These are phyloP conservation scores for Hormiphora californensis DNA, from an alignment of 37 sponge, comb jelly and placozoan species.

Conservation along the genomic window DNA sequence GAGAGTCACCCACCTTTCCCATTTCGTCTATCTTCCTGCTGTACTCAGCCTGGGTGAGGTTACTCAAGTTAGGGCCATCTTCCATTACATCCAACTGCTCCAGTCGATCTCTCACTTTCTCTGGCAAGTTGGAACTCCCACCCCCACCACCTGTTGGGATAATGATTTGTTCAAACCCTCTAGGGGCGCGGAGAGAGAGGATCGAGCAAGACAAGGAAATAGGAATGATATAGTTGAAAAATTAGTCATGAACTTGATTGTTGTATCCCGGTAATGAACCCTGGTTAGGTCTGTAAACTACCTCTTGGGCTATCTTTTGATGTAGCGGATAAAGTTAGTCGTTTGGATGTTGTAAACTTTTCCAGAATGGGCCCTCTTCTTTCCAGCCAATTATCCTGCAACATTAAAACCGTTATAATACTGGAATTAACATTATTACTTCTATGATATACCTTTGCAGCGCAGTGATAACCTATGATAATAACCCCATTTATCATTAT, in stretches of 20 bases:
- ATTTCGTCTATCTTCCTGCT: slow-evolving; percentile 88
- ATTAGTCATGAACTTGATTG: no score
- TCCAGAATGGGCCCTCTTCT: slow-evolving; percentile 35
- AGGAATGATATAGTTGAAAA: no score
- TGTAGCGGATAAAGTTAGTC: slow-evolving; percentile 22
- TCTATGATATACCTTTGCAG: no score
- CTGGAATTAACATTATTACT: no score
- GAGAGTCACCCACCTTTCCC: slow-evolving; percentile 57
- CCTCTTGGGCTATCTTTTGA: no score
- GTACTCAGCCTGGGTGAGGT: slow-evolving; percentile 89
- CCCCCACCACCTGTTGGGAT: neutral
- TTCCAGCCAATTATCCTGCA: slow-evolving; percentile 17
- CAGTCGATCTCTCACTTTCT: slow-evolving; percentile 83
- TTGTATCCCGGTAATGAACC: no score
- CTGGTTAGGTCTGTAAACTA: no score
- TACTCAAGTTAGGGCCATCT: slow-evolving; percentile 64
- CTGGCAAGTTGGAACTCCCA: slow-evolving; percentile 63
- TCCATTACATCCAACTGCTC: slow-evolving; percentile 95
- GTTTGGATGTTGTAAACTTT: slow-evolving; percentile 23
- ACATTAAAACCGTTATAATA: neutral
- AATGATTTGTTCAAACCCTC: no score
- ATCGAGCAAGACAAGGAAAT: neutral
- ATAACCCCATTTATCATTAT: no score
- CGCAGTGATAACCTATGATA: no score
- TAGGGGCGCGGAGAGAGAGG: neutral